Evolutionary conservation across 2,113 vertebrate genomes (phyloP).

Genomic region (Puma concolor): DNA sequence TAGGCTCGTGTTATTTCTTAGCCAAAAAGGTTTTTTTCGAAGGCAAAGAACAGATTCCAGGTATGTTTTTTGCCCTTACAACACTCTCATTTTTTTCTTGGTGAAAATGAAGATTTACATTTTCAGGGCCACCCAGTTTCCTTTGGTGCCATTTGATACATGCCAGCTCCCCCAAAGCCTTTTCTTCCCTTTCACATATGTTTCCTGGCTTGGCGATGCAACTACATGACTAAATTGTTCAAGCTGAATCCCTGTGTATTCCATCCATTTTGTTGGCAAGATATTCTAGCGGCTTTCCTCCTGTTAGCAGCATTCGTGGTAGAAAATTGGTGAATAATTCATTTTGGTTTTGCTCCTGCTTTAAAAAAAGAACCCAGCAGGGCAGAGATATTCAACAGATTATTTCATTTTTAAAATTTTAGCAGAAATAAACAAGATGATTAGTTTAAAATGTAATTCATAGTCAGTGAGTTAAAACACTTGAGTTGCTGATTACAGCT

Average conservation of each 20-base stretch:
- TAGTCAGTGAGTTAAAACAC: slow-evolving; percentile 73
- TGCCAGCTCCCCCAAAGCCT: background rate
- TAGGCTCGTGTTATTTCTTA: background rate
- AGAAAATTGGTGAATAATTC: slow-evolving; percentile 59
- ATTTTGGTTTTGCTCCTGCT: slow-evolving; percentile 19
- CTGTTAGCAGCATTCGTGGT: slow-evolving; percentile 13
- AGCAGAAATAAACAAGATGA: slow-evolving; percentile 54
- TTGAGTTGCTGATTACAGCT: slow-evolving; percentile 74
- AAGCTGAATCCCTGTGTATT: background rate
- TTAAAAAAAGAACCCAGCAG: background rate
- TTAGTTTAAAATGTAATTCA: slow-evolving; percentile 78
- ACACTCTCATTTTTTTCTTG: background rate
- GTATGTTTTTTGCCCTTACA: background rate
- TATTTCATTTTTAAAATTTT: slow-evolving; percentile 75
- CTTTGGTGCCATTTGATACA: background rate
- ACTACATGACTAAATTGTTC: background rate
- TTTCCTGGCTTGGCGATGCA: background rate
- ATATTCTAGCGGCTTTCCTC: background rate
- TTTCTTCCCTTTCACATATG: background rate
- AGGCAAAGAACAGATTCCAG: background rate
- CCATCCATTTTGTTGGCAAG: slow-evolving; percentile 29
- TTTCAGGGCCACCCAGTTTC: background rate
- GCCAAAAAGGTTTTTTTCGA: slow-evolving; percentile 51
- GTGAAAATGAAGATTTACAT: background rate
- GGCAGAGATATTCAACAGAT: slow-evolving; percentile 21